Conservation (phyloP, 2,888 invertebrate genomes). For the Unio pictorum region DNA sequence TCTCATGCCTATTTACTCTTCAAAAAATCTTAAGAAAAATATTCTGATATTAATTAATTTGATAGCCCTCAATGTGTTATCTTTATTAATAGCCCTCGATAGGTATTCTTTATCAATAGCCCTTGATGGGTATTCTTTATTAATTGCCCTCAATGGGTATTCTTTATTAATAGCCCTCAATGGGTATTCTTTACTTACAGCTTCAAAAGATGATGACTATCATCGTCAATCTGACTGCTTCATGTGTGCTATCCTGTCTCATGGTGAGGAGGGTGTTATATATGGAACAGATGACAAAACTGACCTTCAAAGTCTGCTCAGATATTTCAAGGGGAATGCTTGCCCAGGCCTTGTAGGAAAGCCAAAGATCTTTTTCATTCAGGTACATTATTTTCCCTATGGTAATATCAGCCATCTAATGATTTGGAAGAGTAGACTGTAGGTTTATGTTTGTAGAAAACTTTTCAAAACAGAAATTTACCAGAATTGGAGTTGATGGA, state of each 20-base stretch:
- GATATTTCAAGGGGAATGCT: slow-evolving; percentile 77
- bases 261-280: slow-evolving; percentile 90
- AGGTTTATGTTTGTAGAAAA: not conserved
- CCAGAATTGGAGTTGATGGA: no score
- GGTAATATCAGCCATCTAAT: not conserved
- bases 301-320: slow-evolving; percentile 83
- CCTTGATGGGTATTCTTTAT: not conserved
- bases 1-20: not conserved
- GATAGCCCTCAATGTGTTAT: no score
- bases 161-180: no score
- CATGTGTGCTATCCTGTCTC: slow-evolving; percentile 86
- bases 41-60: no score
- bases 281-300: slow-evolving; percentile 90
- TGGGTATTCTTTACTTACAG: slow-evolving; percentile 70
- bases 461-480: no score
- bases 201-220: slow-evolving; percentile 83
- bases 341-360: slow-evolving; percentile 91
- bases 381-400: slow-evolving; percentile 71
- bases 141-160: no score
- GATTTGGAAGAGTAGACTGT: not conserved
- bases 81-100: no score
- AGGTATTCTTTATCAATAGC: no score
- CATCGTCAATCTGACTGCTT: slow-evolving; percentile 89
- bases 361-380: slow-evolving; percentile 83
- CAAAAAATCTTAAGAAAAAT: not conserved